Evolutionary conservation across 2,113 vertebrate genomes (phyloP), one percentile per base, ranked within the genome.

Genomic region (Salminus brasiliensis): DNA sequence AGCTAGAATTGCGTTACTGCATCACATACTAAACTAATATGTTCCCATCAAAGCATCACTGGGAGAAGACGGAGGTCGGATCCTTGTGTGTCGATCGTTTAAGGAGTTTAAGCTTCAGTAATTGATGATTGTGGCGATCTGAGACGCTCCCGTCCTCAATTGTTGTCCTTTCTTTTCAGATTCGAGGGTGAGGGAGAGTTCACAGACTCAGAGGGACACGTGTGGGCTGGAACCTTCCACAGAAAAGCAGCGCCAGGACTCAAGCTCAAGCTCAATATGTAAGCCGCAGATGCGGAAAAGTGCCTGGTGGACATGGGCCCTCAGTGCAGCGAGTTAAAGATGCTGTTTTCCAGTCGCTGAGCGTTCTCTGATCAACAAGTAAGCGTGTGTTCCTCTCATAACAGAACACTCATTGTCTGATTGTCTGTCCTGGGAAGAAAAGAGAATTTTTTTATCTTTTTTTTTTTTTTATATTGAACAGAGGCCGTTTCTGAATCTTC

Each of bases 141-240:
- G 16, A 57, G 4, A 41, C 39, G n/a, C 41, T 59, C 4, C 23
- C 16, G 7, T 55, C 23, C 47, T 52, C 47, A 52, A 6, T 57
- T 39, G 47, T 55, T 52, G 29, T 65, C 16, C 43, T 72, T 63
- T 53, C 59, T 83, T 89, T 74, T 15, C 84, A 96, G 94, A 89
- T 82, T 95, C 32, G 92, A 94, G 80, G 92, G 94, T 49, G 88
- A 95, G 74, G 95, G 95, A 32, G 85, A 91, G 0, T 95, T 95
- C 76, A 93, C 89, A 55, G 89, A 94, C 59, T 76, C 83, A 75
- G 85, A 89, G 16, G 92, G 93, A 70, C 81, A 91, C 8, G 88
- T 92, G 15, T 95, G 96, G 95, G 92, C 71, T 0, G 94, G 94
- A 36, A 90, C 80, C 25, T 96, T 96, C 84, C 89, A 92, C n/a